Percentiles rank a stretch among this genome's conserved stretches.
phyloP scores from a whole-genome alignment of 2,888 invertebrate genomes.

The Harpalus rufipes region DNA sequence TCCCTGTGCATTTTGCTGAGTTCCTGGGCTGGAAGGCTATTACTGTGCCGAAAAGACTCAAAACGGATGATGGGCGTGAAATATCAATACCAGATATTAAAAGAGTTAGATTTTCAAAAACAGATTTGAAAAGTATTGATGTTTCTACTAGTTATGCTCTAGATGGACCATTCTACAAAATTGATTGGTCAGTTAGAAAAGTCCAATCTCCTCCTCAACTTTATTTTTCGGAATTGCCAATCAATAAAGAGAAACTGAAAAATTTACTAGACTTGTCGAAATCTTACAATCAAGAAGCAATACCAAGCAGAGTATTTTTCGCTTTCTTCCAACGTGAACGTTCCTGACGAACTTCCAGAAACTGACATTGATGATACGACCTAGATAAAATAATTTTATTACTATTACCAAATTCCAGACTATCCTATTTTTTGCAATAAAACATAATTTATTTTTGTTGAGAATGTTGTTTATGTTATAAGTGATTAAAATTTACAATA shows the following conservation, averaged over 20 bases:
- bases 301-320: conserved; percentile 56
- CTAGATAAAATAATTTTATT: conserved; percentile 16
- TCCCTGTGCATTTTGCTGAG: no score
- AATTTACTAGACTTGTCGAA: conserved; percentile 45
- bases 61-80: conserved; percentile 33
- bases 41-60: conserved; percentile 35
- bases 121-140: conserved; percentile 49
- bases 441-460: conserved; percentile 9
- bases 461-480: not conserved
- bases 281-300: conserved; percentile 52
- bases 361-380: conserved; percentile 43
- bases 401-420: not conserved
- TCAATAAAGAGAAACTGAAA: conserved; percentile 42
- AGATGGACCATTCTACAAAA: conserved; percentile 27
- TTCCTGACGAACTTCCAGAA: conserved; percentile 59
- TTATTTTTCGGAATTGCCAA: conserved; percentile 30
- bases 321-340: conserved; percentile 39
- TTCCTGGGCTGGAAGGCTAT: conserved; percentile 66
- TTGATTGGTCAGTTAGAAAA: conserved; percentile 33
- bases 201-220: not conserved
- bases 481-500: not conserved
- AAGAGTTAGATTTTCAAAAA: conserved; percentile 46
- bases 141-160: conserved; percentile 4
- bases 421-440: conserved; percentile 10
- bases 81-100: conserved; percentile 50